These are phyloP conservation scores for Bombus pascuorum DNA, from an alignment of 1,140 invertebrate genomes.

Conservation along the genomic window DNA sequence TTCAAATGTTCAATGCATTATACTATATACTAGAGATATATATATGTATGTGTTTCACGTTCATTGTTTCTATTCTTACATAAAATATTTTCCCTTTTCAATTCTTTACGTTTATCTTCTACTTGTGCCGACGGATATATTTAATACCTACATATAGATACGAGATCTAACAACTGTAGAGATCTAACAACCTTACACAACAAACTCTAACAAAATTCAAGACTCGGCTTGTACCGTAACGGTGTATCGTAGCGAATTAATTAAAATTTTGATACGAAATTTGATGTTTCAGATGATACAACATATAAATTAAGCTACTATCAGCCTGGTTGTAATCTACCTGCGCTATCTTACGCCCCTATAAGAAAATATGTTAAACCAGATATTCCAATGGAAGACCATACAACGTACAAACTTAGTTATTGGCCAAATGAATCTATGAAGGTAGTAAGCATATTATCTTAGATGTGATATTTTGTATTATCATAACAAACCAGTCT, in stretches of 20 bases:
- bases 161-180: no score
- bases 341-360: conserved; percentile 79
- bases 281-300: conserved; percentile 80
- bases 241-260: not conserved
- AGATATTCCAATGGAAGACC: conserved; percentile 83
- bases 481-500: no score
- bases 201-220: no score
- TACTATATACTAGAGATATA: no score
- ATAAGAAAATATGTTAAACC: conserved; percentile 80
- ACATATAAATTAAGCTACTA: conserved; percentile 84
- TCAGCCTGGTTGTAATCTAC: conserved; percentile 74
- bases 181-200: no score
- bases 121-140: no score
- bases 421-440: conserved; percentile 69
- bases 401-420: conserved; percentile 77
- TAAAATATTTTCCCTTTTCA: no score
- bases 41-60: no score
- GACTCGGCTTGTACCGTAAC: no score
- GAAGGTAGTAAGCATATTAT: conserved; percentile 56
- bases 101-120: no score
- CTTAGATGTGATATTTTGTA: not conserved
- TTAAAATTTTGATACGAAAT: not conserved
- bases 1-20: not conserved
- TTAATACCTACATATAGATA: no score
- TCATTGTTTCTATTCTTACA: no score